Percentiles rank a stretch among this genome's conserved stretches.
Evolutionary conservation across 2,113 vertebrate genomes (phyloP).

Genomic region (Hippocampus guttulatus): DNA sequence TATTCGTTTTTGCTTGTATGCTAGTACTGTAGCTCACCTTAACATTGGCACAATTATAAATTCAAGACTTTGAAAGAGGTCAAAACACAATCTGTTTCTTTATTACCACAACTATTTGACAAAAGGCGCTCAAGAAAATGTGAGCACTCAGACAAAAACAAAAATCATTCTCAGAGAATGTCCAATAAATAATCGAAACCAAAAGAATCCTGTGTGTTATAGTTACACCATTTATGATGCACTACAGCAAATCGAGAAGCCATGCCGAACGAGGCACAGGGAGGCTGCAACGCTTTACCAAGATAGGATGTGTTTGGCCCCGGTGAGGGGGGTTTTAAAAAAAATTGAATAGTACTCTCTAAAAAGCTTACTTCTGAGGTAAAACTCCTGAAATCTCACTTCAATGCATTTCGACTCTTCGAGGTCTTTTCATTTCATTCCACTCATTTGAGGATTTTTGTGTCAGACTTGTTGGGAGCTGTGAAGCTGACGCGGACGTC

Average conservation of each 20-base stretch:
- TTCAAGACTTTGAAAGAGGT: not conserved
- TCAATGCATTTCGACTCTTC: too few species aligned
- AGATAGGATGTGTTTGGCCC: not conserved
- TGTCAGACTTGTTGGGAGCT: not conserved
- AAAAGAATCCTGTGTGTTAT: not conserved
- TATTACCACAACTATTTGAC: not conserved
- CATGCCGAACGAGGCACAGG: not conserved
- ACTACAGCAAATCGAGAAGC: not conserved
- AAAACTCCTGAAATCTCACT: not conserved
- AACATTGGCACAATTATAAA: not conserved
- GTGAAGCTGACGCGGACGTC: slow-evolving; percentile 67
- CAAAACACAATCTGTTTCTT: not conserved
- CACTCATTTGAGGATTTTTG: not conserved
- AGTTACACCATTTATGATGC: not conserved
- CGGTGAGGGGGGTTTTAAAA: not conserved
- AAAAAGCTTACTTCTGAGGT: not conserved
- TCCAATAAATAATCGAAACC: not conserved
- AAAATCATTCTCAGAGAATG: not conserved
- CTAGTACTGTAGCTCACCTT: not conserved
- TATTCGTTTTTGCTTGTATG: not conserved
- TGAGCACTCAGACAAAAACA: not conserved
- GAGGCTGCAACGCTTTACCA: not conserved
- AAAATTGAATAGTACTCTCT: not conserved
- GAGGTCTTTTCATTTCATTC: not conserved
- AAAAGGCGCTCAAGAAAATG: not conserved